These are phyloP conservation scores for Callyntrura guangdongensis DNA, from an alignment of 2,888 invertebrate species.

Conservation along the genomic window DNA sequence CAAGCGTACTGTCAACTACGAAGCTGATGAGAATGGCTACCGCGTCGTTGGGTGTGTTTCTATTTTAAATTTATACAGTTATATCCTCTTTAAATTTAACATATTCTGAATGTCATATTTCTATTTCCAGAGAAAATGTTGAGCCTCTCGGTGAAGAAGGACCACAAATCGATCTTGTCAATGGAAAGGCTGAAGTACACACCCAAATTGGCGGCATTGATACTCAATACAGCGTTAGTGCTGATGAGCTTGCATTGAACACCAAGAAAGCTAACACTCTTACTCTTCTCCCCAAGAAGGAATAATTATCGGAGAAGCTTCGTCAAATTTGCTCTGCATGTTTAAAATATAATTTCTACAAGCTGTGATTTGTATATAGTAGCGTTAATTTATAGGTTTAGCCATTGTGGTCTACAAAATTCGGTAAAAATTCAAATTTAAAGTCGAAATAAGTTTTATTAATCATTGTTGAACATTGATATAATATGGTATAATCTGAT, in stretches of 20 bases:
- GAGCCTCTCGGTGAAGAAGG: slow-evolving; percentile 87
- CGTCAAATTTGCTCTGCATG: too few species aligned
- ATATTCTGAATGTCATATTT: too few species aligned
- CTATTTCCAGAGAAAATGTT: slow-evolving; percentile 86
- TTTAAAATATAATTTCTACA: slow-evolving; percentile 1
- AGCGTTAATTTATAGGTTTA: slow-evolving; percentile 30
- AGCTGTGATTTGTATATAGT: slow-evolving; percentile 68
- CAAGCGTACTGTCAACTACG: slow-evolving; percentile 87
- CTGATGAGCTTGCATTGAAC: slow-evolving; percentile 85
- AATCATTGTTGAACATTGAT: neutral
- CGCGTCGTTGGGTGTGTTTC: slow-evolving; percentile 87
- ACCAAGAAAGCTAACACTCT: neutral
- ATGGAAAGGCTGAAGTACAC: slow-evolving; percentile 86
- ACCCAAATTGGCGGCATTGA: slow-evolving; percentile 86
- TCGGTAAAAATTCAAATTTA: neutral
- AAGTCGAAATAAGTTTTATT: slow-evolving; percentile 19
- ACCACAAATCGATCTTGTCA: slow-evolving; percentile 86
- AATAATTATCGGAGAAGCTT: too few species aligned
- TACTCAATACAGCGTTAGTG: slow-evolving; percentile 86
- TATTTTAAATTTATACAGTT: slow-evolving; percentile 19
- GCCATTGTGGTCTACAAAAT: neutral
- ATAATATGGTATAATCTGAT: neutral
- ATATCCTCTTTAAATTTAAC: neutral
- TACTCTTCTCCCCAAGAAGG: too few species aligned
- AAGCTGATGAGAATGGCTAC: slow-evolving; percentile 89